A percentile compares a stretch with the other conserved stretches of the same genome.
Evolutionary conservation across 2,888 invertebrate genomes (phyloP).

Genomic region (Eupithecia exiguata): DNA sequence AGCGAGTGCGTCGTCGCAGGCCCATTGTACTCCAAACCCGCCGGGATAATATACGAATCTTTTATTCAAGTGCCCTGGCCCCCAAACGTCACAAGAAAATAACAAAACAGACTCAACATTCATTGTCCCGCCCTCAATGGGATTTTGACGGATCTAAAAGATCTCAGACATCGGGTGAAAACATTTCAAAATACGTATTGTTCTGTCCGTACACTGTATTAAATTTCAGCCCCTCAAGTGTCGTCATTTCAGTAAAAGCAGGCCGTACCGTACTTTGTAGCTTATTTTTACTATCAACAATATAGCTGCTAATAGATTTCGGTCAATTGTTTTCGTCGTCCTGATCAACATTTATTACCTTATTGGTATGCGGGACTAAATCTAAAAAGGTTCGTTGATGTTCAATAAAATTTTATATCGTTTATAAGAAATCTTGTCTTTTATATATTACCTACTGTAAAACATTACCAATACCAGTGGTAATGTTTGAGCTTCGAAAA

Average conservation of each 20-base stretch:
- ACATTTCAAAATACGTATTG: conserved; percentile 53
- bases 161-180: conserved; percentile 52
- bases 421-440: conserved; percentile 55
- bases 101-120: conserved; percentile 76
- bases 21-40: conserved; percentile 70
- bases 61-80: conserved; percentile 80
- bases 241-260: conserved; percentile 36
- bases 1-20: conserved; percentile 72
- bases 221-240: conserved; percentile 37
- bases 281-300: conserved; percentile 58
- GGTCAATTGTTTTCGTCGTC: conserved; percentile 73
- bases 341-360: conserved; percentile 78
- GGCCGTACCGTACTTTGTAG: conserved; percentile 34
- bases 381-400: conserved; percentile 69
- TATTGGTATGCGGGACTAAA: conserved; percentile 76
- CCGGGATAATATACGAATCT: conserved; percentile 79
- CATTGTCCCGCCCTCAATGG: conserved; percentile 77
- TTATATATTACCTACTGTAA: conserved; percentile 18
- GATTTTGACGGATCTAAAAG: conserved; percentile 68
- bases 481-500: background rate
- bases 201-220: conserved; percentile 29
- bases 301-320: conserved; percentile 69
- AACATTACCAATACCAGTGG: conserved; percentile 11
- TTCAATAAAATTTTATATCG: conserved; percentile 73
- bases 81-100: conserved; percentile 75